Conservation (phyloP, 2,888 invertebrate species). For the Hirtodrosophila alboralis region DNA sequence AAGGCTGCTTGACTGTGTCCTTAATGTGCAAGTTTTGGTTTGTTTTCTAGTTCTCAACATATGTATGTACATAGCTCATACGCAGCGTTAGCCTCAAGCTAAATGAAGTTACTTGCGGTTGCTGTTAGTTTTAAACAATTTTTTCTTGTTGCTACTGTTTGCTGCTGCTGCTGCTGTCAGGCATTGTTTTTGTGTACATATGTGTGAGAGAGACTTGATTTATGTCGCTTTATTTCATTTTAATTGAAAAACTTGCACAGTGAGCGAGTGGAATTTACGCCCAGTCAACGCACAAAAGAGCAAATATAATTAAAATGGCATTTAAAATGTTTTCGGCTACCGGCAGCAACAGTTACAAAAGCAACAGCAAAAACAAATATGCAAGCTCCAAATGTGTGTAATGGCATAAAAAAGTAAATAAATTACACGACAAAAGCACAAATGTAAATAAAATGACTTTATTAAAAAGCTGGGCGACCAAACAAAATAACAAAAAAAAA, state of each 20-base stretch:
- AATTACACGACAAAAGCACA: slow-evolving; percentile 66
- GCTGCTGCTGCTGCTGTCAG: slow-evolving; percentile 28
- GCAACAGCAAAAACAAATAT: slow-evolving; percentile 46
- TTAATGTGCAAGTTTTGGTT: slow-evolving; percentile 2
- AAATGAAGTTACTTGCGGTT: slow-evolving; percentile 72
- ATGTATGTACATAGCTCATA: slow-evolving; percentile 72
- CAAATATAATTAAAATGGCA: slow-evolving; percentile 79
- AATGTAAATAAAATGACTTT: slow-evolving; percentile 69
- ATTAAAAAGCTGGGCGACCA: slow-evolving; percentile 53
- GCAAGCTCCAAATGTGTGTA: slow-evolving; percentile 50
- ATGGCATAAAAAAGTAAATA: slow-evolving; percentile 62
- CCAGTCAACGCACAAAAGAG: slow-evolving; percentile 54
- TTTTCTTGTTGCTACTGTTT: slow-evolving; percentile 8
- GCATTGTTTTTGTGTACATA: slow-evolving; percentile 36
- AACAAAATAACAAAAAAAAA: slow-evolving; percentile 1
- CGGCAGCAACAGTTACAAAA: slow-evolving; percentile 34
- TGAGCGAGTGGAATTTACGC: slow-evolving; percentile 51
- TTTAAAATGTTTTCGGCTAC: slow-evolving; percentile 70
- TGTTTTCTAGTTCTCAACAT: slow-evolving; percentile 18
- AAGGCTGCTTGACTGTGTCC: slow-evolving; percentile 9
- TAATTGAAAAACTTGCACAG: slow-evolving; percentile 73
- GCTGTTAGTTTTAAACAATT: slow-evolving; percentile 51
- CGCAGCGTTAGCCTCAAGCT: slow-evolving; percentile 53
- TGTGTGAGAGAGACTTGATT: slow-evolving; percentile 58
- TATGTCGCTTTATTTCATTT: slow-evolving; percentile 77